Evolutionary conservation across 2,797 vertebrate species (phyloP).

Genomic region (Epinephelus awoara): DNA sequence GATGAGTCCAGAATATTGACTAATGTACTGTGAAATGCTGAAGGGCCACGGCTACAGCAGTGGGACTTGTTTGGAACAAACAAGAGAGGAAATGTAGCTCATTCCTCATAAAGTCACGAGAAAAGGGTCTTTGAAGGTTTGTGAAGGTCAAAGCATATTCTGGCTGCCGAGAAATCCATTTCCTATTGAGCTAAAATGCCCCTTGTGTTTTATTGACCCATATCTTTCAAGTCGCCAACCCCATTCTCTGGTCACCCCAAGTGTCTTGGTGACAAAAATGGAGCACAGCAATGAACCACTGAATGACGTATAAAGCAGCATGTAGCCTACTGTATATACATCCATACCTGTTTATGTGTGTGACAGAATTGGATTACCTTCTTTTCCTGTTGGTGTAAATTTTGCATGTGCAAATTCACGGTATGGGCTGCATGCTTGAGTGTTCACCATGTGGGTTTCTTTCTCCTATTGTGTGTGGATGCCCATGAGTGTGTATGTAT

Average conservation of each 20-base stretch:
- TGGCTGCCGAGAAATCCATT: conserved; percentile 78
- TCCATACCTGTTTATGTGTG: conserved; percentile 14
- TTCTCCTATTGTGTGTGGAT: conserved; percentile 24
- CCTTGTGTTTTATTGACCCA: conserved; percentile 84
- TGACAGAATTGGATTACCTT: conserved; percentile 25
- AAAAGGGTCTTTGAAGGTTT: conserved; percentile 57
- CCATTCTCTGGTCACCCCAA: conserved; percentile 59
- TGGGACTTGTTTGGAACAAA: conserved; percentile 54
- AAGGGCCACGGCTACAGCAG: conserved; percentile 17
- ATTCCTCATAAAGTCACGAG: conserved; percentile 60
- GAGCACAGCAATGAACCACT: conserved; percentile 33
- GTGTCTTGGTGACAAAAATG: conserved; percentile 59
- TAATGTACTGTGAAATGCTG: conserved; percentile 44
- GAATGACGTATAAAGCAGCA: conserved; percentile 40
- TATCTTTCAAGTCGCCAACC: conserved; percentile 77
- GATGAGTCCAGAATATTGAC: conserved; percentile 56
- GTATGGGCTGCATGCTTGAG: conserved; percentile 29
- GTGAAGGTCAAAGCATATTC: conserved; percentile 78
- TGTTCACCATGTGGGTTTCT: conserved; percentile 24
- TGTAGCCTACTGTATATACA: background rate
- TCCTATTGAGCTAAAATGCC: conserved; percentile 77
- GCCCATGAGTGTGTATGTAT: background rate
- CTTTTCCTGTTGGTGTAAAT: conserved; percentile 10
- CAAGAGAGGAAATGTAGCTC: conserved; percentile 50
- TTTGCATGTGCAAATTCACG: conserved; percentile 29